These are phyloP conservation scores for Aphelenchoides besseyi DNA, from an alignment of 1,140 invertebrate genomes.

Conservation along the genomic window DNA sequence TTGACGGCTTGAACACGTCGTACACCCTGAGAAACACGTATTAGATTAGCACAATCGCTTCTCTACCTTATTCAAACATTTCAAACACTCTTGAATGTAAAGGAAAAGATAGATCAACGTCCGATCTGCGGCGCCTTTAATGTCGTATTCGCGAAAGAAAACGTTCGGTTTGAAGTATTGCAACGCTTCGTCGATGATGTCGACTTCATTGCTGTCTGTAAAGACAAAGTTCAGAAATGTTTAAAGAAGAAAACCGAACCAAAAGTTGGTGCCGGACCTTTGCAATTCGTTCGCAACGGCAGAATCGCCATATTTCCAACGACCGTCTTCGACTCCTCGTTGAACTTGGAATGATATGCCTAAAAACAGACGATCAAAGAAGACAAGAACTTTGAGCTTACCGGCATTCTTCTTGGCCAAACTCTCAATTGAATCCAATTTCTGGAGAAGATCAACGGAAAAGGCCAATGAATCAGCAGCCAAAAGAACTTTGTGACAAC, in stretches of 20 bases:
- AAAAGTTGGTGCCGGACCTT: constrained; percentile 78
- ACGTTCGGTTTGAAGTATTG: constrained; percentile 98
- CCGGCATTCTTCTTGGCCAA: too few species aligned
- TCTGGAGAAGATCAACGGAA: not conserved
- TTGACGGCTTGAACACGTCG: constrained; percentile 73
- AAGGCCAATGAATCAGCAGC: not conserved
- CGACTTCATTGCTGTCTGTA: constrained; percentile 63
- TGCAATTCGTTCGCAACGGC: constrained; percentile 77
- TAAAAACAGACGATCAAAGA: constrained; percentile 59
- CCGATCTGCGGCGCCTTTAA: constrained; percentile 69
- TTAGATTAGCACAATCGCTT: not conserved
- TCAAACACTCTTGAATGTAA: constrained; percentile 97
- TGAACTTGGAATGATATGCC: constrained; percentile 90
- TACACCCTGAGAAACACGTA: constrained; percentile 13
- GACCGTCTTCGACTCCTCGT: constrained; percentile 67
- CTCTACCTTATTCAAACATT: constrained; percentile 77
- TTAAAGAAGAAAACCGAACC: constrained; percentile 44
- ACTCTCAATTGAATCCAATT: not conserved
- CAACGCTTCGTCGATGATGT: constrained; percentile 95
- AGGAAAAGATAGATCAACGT: constrained; percentile 94
- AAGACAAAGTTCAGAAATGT: constrained; percentile 24
- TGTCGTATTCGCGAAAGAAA: constrained; percentile 96
- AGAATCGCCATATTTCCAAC: constrained; percentile 90
- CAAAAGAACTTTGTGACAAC: too few species aligned
- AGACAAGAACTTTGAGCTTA: not conserved